Conservation (phyloP, 2,113 vertebrate genomes). For the Periophthalmodon schlosseri region DNA sequence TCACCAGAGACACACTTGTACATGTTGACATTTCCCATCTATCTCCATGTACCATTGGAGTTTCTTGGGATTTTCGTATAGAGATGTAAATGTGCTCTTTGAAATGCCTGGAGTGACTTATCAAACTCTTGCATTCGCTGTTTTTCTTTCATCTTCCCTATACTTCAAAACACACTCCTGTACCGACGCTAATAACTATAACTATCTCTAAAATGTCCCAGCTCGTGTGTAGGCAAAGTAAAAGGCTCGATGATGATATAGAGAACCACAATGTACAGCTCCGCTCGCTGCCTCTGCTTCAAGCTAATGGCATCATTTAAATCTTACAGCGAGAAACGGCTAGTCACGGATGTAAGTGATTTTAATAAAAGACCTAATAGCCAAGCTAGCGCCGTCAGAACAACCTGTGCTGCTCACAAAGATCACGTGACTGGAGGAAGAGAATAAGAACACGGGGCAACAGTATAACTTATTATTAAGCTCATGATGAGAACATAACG, state of each 20-base stretch:
- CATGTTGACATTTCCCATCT: neutral
- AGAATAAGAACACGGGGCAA: slow-evolving; percentile 55
- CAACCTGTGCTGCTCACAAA: slow-evolving; percentile 28
- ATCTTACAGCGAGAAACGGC: slow-evolving; percentile 12
- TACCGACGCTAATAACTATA: neutral
- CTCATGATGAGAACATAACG: neutral
- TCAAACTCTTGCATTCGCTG: neutral
- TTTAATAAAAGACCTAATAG: slow-evolving; percentile 1
- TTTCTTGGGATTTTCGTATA: neutral
- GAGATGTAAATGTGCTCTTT: slow-evolving; percentile 23
- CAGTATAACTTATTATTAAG: slow-evolving; percentile 3
- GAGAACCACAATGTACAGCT: neutral
- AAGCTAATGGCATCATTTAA: slow-evolving; percentile 13
- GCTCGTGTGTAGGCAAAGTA: slow-evolving; percentile 2
- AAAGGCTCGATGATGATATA: slow-evolving; percentile 6
- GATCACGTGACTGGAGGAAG: slow-evolving; percentile 45
- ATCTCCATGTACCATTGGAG: neutral
- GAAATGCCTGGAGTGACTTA: slow-evolving; percentile 22
- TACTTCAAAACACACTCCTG: neutral
- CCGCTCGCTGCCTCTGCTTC: neutral
- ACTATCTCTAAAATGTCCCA: slow-evolving; percentile 1
- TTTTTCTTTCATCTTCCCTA: neutral
- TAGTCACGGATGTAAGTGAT: slow-evolving; percentile 9
- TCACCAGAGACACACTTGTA: neutral
- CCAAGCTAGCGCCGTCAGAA: slow-evolving; percentile 3